These are phyloP conservation scores for Silurus lanzhouensis DNA, from an alignment of 2,797 vertebrate species.

Conservation along the genomic window DNA sequence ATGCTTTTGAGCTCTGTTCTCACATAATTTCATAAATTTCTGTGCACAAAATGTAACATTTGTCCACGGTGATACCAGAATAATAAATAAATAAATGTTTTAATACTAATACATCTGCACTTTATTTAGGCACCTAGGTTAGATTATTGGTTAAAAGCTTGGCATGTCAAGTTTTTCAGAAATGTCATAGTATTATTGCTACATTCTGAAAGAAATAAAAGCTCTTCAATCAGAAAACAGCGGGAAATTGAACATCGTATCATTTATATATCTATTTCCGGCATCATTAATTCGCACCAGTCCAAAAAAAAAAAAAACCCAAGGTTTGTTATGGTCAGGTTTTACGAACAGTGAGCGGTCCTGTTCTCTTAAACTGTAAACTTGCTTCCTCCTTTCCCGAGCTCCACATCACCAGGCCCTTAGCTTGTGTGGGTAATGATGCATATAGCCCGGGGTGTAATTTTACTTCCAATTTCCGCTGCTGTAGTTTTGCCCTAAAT, in stretches of 20 bases:
- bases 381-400: constrained; percentile 58
- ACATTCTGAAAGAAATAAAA: neutral
- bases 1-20: neutral
- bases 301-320: neutral
- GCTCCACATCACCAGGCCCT: constrained; percentile 62
- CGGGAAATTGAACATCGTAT: neutral
- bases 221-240: neutral
- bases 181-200: neutral
- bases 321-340: constrained; percentile 16
- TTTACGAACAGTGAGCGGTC: constrained; percentile 1
- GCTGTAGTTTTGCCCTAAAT: constrained; percentile 71
- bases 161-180: neutral
- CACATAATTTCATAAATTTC: neutral
- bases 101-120: neutral
- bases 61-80: neutral
- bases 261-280: neutral
- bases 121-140: neutral
- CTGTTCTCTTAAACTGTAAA: constrained; percentile 43
- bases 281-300: neutral
- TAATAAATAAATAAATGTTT: too few relatives aligned
- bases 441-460: constrained; percentile 75
- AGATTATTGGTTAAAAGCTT: neutral
- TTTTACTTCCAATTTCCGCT: constrained; percentile 81
- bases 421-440: constrained; percentile 73
- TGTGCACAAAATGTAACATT: neutral